A percentile compares a stretch with the other conserved stretches of the same genome.
phyloP scores from a whole-genome alignment of 2,113 vertebrate species.

The Arizona elegans region DNA sequence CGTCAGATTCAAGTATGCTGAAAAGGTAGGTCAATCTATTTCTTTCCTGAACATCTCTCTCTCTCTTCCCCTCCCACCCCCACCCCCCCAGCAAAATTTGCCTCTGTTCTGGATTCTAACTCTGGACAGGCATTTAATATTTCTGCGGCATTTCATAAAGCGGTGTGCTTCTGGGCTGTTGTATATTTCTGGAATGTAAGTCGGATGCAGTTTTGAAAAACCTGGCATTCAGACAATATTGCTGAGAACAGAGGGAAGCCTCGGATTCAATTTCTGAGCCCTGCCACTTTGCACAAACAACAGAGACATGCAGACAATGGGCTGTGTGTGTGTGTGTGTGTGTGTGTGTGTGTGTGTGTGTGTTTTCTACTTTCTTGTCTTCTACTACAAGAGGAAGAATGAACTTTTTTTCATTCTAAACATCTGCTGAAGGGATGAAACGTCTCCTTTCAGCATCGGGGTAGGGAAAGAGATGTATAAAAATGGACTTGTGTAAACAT shows the following conservation, averaged over 20 bases:
- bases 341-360: background rate
- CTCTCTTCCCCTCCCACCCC: fast-evolving
- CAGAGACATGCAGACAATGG: background rate
- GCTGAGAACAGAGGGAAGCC: background rate
- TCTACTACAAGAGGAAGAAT: background rate
- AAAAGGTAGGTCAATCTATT: constrained; percentile 84
- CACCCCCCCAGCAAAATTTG: background rate
- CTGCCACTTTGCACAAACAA: background rate
- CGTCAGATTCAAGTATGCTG: constrained; percentile 96
- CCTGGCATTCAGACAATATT: background rate
- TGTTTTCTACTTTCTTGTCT: background rate
- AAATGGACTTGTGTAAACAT: background rate
- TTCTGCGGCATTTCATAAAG: background rate
- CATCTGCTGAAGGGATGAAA: background rate
- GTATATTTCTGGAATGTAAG: background rate
- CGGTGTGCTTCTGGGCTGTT: constrained; percentile 3
- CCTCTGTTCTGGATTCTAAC: background rate
- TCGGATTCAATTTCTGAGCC: background rate
- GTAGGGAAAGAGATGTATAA: too few relatives aligned
- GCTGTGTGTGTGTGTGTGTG: background rate
- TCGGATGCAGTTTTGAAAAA: background rate
- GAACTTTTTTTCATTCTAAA: constrained; percentile 1
- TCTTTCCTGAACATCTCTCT: background rate
- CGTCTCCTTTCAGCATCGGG: constrained; percentile 1
- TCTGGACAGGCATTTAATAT: background rate